Evolutionary conservation across 92 coral and sea anemone genomes (phyloP).

Genomic region (Muricea muricata): DNA sequence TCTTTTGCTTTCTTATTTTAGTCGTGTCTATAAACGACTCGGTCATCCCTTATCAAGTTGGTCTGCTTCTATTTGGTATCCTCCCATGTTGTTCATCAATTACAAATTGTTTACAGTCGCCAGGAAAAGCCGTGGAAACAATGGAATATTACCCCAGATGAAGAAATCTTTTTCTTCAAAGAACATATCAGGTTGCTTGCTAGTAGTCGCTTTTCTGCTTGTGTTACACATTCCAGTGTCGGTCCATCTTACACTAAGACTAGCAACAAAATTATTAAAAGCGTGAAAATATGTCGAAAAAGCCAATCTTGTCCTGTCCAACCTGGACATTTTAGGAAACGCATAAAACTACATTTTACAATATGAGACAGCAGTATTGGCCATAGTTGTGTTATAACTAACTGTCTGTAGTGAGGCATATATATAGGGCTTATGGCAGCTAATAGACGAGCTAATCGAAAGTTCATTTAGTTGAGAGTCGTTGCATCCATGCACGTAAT

Average conservation of each 20-base stretch:
- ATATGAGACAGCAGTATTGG: too few species aligned
- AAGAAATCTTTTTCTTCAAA: neutral
- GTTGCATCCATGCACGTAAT: too few species aligned
- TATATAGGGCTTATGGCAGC: too few species aligned
- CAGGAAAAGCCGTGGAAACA: neutral
- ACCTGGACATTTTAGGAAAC: too few species aligned
- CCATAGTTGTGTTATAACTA: too few species aligned
- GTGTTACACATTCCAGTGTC: neutral
- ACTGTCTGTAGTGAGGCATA: too few species aligned
- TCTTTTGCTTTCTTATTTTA: neutral
- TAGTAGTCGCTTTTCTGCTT: neutral
- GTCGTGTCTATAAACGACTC: neutral
- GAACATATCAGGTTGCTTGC: neutral
- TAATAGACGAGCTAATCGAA: too few species aligned
- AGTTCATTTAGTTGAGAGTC: too few species aligned
- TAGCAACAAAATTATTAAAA: neutral
- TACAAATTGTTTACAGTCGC: neutral
- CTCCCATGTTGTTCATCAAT: neutral
- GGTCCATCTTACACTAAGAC: neutral
- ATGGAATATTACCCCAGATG: neutral
- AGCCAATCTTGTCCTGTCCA: neutral
- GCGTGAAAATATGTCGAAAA: neutral
- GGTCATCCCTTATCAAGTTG: neutral
- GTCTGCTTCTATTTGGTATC: neutral
- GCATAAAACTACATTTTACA: too few species aligned